Conservation (phyloP, 2,888 invertebrate species). For the Lasioglossum villosulum region DNA sequence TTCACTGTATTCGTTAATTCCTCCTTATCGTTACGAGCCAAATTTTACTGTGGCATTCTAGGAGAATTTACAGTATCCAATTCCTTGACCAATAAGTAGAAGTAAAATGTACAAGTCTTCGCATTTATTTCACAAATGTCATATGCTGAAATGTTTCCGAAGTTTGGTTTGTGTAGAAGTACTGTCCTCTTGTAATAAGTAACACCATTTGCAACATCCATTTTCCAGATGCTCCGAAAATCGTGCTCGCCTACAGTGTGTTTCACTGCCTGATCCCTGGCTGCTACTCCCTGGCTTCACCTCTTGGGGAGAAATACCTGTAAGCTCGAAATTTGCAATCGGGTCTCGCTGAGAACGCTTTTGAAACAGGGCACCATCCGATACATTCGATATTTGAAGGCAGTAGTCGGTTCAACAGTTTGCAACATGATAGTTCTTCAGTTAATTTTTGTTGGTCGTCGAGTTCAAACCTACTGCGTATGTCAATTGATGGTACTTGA, state of each 20-base stretch:
- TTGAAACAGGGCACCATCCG: constrained; percentile 88
- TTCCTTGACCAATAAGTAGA: too few species aligned
- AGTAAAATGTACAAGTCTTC: constrained; percentile 90
- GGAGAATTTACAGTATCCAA: too few species aligned
- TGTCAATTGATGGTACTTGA: constrained; percentile 93
- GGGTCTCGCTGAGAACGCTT: constrained; percentile 87
- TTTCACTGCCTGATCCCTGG: constrained; percentile 90
- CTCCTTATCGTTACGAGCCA: too few species aligned
- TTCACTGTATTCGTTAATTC: too few species aligned
- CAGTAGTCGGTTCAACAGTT: constrained; percentile 91
- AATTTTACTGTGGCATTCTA: too few species aligned
- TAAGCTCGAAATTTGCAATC: constrained; percentile 88
- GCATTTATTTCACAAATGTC: constrained; percentile 89
- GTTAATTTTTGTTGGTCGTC: constrained; percentile 83
- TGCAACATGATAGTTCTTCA: constrained; percentile 91
- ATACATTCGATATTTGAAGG: constrained; percentile 94
- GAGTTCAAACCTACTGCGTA: constrained; percentile 88
- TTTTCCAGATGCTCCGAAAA: constrained; percentile 85
- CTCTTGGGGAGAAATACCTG: constrained; percentile 91
- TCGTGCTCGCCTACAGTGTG: constrained; percentile 93
- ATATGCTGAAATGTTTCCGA: constrained; percentile 83
- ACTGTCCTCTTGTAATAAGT: constrained; percentile 90
- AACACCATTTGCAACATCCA: constrained; percentile 87
- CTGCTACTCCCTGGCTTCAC: constrained; percentile 89
- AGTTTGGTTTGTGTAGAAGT: constrained; percentile 48